Base-by-base conservation (phyloP, 1,140 invertebrate genomes). In the Diuraphis noxia region DNA sequence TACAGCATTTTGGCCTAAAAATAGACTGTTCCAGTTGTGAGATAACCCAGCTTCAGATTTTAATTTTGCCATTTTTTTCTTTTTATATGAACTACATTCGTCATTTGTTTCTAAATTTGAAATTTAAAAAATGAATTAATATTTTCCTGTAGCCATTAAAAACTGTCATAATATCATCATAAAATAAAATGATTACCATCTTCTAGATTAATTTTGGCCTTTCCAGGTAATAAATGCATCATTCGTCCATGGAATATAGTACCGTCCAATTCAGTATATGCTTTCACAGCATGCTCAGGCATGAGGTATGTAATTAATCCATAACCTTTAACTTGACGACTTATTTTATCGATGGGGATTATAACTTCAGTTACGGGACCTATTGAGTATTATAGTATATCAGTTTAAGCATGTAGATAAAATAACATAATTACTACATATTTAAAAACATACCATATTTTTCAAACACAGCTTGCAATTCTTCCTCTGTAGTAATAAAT, bases 21-120 rank as follows among this genome's bases (percentile, higher is more conserved):
- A 99, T 21, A 99, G 93, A 0, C 98, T 96, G 94, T 99, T 99
- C 99, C 99, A 99, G 94, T 98, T 99, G 93, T 98, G 97, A 0
- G 97, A 96, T 7, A 96, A 97, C 36, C 95, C 95, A 0, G 97
- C 97, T 92, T 95, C 94, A 46, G 95, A 95, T 94, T 99, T 99
- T 92, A 96, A 93, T 94, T 98, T 96, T 63, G 96, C 94, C 30
- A 95, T 95, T 94, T 99, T 98, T 93, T 98, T 97, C 92, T 98
- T 95, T 94, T 99, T 99, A 92, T 95, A 99, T 72, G 95, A 95
- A 7, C 94, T 95, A 81, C 95, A 96, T 96, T 93, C 92, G 41
- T 92, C 72, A 85, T 72, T 81, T 79, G 38, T 81, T 40, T 91
- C 92, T 90, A 46, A 52, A 89, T 52, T 38, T 34, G 36, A n/a